Evolutionary conservation across 2,888 invertebrate species (phyloP).

Genomic region (Sepioteuthis lessoniana): DNA sequence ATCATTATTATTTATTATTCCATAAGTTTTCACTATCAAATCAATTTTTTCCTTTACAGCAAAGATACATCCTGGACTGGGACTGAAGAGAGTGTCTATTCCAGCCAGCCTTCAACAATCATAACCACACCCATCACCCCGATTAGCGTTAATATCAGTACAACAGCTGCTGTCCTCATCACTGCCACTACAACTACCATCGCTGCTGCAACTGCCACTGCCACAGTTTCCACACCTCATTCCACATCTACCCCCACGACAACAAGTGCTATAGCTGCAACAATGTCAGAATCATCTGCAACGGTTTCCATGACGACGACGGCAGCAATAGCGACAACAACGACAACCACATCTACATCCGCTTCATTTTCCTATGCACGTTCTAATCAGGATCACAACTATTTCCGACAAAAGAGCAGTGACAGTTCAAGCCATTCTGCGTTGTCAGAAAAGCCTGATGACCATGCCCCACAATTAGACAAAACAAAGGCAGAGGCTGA

Average conservation of each 20-base stretch:
- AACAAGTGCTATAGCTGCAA: neutral
- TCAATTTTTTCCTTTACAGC: neutral
- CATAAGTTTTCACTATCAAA: neutral
- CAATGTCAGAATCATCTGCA: neutral
- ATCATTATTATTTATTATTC: neutral
- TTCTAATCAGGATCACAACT: constrained; percentile 65
- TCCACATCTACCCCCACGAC: neutral
- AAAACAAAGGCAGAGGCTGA: neutral
- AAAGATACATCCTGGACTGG: neutral
- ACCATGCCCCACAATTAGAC: neutral
- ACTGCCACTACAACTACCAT: neutral
- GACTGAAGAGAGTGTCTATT: neutral
- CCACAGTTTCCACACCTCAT: neutral
- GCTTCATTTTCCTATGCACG: constrained; percentile 25
- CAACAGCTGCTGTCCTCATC: constrained; percentile 15
- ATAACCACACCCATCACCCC: neutral
- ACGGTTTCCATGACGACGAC: neutral
- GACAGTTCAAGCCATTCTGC: constrained; percentile 52
- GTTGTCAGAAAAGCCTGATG: constrained; percentile 46
- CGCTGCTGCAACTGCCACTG: neutral
- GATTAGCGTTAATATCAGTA: neutral
- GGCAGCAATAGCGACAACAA: neutral
- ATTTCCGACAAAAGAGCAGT: constrained; percentile 64
- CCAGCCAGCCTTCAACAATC: neutral
- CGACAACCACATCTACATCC: neutral